phyloP scores from a whole-genome alignment of 2,888 invertebrate genomes.

The Zelleria hepariella region DNA sequence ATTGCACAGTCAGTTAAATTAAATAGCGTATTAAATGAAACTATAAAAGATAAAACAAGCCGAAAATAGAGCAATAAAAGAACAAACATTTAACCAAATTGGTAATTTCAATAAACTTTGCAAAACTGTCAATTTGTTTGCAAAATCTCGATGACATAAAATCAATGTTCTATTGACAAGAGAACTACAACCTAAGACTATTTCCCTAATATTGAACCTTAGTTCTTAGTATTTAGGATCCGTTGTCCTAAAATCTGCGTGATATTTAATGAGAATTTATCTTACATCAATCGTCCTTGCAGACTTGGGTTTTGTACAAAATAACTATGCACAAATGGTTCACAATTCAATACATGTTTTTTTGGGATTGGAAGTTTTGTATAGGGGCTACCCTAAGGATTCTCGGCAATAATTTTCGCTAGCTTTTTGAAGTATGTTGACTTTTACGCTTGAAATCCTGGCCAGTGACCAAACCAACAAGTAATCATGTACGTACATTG shows the following conservation, averaged over 20 bases:
- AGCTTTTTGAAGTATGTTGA: too few relatives aligned
- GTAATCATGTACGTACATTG: too few relatives aligned
- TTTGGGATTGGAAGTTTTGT: too few relatives aligned
- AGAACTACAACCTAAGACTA: background rate
- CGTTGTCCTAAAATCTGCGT: background rate
- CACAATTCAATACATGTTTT: too few relatives aligned
- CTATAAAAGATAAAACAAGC: background rate
- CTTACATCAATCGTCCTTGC: constrained; percentile 1
- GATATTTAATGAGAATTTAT: background rate
- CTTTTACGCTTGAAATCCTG: too few relatives aligned
- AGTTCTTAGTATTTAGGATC: background rate
- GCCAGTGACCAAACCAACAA: too few relatives aligned
- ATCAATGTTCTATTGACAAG: background rate
- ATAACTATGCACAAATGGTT: background rate
- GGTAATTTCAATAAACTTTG: background rate
- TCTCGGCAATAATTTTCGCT: too few relatives aligned
- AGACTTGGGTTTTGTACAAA: background rate
- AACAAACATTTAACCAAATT: background rate
- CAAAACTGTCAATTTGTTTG: constrained; percentile 1
- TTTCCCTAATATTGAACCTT: background rate
- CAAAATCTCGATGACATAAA: background rate
- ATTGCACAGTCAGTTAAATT: too few relatives aligned
- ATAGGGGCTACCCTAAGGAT: too few relatives aligned
- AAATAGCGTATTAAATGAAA: background rate
- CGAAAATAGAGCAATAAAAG: background rate